Percentiles rank a stretch among this genome's conserved stretches.
These are phyloP conservation scores for Phallusia fumigata DNA, from an alignment of 23 tunicate species.

Conservation along the genomic window DNA sequence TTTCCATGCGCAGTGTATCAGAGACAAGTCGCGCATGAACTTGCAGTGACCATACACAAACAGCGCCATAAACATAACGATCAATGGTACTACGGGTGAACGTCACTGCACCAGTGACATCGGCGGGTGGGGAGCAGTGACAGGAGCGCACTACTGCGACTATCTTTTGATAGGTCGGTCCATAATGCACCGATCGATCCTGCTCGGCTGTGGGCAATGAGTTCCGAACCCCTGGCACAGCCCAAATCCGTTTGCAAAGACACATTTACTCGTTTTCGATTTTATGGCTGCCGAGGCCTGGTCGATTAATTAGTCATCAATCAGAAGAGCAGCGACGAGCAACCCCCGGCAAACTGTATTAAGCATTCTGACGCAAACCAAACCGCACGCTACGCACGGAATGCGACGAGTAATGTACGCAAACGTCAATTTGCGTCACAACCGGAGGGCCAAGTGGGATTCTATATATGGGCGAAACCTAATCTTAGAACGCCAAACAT, in stretches of 20 bases:
- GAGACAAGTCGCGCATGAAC: neutral
- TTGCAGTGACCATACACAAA: neutral
- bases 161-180: neutral
- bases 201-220: neutral
- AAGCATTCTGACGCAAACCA: too few species aligned
- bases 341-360: too few species aligned
- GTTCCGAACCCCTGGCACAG: neutral
- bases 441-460: too few species aligned
- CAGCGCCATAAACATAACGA: neutral
- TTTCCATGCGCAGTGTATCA: neutral
- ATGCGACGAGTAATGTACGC: too few species aligned
- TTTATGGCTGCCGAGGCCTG: too few species aligned
- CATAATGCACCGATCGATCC: conserved; percentile 11
- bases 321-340: too few species aligned
- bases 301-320: too few species aligned
- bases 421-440: too few species aligned
- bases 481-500: too few species aligned
- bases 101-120: neutral
- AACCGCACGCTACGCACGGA: too few species aligned
- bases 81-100: neutral
- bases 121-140: neutral
- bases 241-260: neutral
- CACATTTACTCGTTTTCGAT: neutral
- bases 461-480: too few species aligned
- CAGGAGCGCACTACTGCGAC: too few species aligned